Conservation (phyloP, 2,888 invertebrate genomes). For the Lithophane socia region DNA sequence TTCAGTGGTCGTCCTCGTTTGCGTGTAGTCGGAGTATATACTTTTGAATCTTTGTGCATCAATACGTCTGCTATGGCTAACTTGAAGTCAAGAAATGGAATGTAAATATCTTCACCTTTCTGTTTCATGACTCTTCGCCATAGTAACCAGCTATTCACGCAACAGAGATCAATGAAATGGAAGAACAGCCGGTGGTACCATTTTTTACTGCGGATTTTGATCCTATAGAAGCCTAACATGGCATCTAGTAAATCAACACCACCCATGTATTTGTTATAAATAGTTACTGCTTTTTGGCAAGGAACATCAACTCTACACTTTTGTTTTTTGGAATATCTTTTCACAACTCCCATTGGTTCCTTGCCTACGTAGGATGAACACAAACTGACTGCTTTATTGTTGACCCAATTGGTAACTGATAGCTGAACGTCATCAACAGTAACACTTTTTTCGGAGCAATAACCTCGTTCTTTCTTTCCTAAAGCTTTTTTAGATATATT, state of each 20-base stretch:
- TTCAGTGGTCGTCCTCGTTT: constrained; percentile 52
- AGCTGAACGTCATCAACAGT: constrained; percentile 31
- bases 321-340: constrained; percentile 52
- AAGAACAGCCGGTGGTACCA: constrained; percentile 67
- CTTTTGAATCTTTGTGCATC: constrained; percentile 40
- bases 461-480: constrained; percentile 27
- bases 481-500: constrained; percentile 20
- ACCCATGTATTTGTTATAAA: constrained; percentile 57
- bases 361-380: constrained; percentile 55
- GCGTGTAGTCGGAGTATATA: constrained; percentile 55
- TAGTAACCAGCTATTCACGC: constrained; percentile 63
- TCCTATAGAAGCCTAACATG: constrained; percentile 50
- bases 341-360: constrained; percentile 18
- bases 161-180: constrained; percentile 63
- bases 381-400: constrained; percentile 62
- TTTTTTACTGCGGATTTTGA: constrained; percentile 65
- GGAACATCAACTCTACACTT: constrained; percentile 59
- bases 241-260: constrained; percentile 67
- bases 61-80: constrained; percentile 45
- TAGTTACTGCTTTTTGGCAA: constrained; percentile 54
- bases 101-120: constrained; percentile 47
- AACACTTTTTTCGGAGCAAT: constrained; percentile 20
- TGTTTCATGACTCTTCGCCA: constrained; percentile 59
- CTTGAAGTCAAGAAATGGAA: constrained; percentile 59
- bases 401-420: constrained; percentile 57